A percentile compares a stretch with the other conserved stretches of the same genome.
Conservation (phyloP, 2,113 vertebrate species). For the Gymnogyps californianus region DNA sequence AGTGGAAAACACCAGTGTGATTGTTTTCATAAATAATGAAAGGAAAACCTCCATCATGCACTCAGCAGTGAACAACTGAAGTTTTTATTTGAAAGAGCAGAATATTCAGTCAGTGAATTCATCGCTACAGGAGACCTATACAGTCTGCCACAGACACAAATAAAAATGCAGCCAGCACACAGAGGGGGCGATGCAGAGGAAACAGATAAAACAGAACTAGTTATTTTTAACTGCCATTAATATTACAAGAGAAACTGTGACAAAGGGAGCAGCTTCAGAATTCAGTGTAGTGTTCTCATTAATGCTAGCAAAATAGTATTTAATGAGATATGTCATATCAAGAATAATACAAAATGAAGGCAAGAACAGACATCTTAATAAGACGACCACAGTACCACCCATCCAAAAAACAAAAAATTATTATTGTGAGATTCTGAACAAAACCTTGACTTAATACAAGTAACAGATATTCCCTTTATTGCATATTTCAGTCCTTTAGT, state of each 20-base stretch:
- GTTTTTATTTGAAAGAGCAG: not conserved
- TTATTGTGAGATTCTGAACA: not conserved
- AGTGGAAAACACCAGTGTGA: not conserved
- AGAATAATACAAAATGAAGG: not conserved
- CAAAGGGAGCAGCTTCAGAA: not conserved
- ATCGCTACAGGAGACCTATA: not conserved
- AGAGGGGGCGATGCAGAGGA: not conserved
- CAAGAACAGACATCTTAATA: not conserved
- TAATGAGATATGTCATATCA: not conserved
- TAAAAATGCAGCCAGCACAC: not conserved
- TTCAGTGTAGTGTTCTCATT: not conserved
- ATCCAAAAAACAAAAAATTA: not conserved
- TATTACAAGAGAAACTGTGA: constrained; percentile 3
- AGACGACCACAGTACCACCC: not conserved
- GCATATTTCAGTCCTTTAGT: not conserved
- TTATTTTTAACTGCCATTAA: constrained; percentile 31
- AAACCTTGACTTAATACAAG: not conserved
- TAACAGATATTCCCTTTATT: not conserved
- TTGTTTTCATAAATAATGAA: constrained; percentile 37
- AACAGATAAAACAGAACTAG: not conserved
- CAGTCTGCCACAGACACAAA: not conserved
- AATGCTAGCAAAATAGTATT: not conserved
- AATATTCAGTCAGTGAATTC: not conserved
- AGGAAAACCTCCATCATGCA: not conserved
- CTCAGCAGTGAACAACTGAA: not conserved